Base-by-base conservation (phyloP, 2,113 vertebrate genomes). In the Gadus chalcogrammus region DNA sequence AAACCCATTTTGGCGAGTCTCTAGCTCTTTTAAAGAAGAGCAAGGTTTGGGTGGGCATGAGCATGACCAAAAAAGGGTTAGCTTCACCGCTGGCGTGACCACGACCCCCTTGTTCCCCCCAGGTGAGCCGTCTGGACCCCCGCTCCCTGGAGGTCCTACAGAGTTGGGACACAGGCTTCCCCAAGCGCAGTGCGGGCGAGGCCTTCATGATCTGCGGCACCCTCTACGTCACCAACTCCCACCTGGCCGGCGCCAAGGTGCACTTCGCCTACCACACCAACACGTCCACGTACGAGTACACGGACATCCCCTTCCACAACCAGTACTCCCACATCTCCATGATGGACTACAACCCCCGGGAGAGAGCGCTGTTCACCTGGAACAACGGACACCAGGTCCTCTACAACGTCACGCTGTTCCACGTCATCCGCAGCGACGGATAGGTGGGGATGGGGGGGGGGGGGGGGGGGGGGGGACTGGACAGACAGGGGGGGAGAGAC, bases 271-370 rank as follows among this genome's bases (percentile, higher is more conserved):
- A 91, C 79, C 86, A 92, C 89, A 92, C 91, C 20, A 88, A 86
- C 85, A 79, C 83, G 7, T 85, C 84, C 28, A 79, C 84, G 0
- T 92, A 91, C 31, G 89, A 92, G 65, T 92, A 92, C 83, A 91
- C 84, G 0, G 89, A 92, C 83, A 85, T 92, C 67, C 84, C 90
- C 48, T 92, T 92, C 79, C 91, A 92, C 72, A 92, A 92, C 84
- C 90, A 86, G 79, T 92, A 91, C 84, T 91, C 90, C 1, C 91
- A 92, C 88, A 91, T 92, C 78, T 91, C 89, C 87, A 92, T 92
- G 91, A 88, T 92, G 90, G 91, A 92, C 85, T 92, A 92, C 82
- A 92, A 92, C 78, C 91, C 91, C 61, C 68, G 91, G 22, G 86
- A 88, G 68, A 77, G 91, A 5, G 90, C 86, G 4, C 88, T 92